These are phyloP conservation scores for Alauda arvensis DNA, from an alignment of 2,797 vertebrate species.

Conservation along the genomic window DNA sequence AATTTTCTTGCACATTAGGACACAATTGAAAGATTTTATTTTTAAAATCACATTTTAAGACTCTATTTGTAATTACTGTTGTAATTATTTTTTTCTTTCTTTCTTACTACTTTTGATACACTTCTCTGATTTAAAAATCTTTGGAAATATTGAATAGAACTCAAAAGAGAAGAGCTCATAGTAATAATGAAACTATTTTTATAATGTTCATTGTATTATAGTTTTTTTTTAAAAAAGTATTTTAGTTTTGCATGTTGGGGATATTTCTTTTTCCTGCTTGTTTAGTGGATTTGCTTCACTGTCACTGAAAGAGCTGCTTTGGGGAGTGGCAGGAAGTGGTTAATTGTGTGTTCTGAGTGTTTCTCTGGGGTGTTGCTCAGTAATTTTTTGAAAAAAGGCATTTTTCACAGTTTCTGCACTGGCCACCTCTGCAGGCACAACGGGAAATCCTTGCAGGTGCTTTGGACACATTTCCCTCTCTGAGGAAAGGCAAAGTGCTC, in stretches of 20 bases:
- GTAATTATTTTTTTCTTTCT: background rate
- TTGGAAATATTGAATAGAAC: background rate
- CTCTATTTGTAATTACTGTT: background rate
- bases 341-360: background rate
- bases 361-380: background rate
- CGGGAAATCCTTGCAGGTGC: background rate
- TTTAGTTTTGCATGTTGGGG: background rate
- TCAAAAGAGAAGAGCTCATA: background rate
- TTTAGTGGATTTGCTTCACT: background rate
- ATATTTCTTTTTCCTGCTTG: background rate
- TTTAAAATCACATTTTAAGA: background rate
- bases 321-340: background rate
- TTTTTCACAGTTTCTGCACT: background rate
- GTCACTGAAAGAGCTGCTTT: background rate
- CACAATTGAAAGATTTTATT: background rate
- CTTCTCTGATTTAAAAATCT: background rate
- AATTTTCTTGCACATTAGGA: background rate
- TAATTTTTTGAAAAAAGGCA: background rate
- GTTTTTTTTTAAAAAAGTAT: background rate
- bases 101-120: background rate
- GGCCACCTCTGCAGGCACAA: background rate
- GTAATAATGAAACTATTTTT: background rate
- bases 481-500: background rate
- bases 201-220: background rate
- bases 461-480: background rate